A percentile compares a stretch with the other conserved stretches of the same genome.
These are phyloP conservation scores for Microtus oregoni DNA, from an alignment of 2,113 vertebrate genomes.

Conservation along the genomic window DNA sequence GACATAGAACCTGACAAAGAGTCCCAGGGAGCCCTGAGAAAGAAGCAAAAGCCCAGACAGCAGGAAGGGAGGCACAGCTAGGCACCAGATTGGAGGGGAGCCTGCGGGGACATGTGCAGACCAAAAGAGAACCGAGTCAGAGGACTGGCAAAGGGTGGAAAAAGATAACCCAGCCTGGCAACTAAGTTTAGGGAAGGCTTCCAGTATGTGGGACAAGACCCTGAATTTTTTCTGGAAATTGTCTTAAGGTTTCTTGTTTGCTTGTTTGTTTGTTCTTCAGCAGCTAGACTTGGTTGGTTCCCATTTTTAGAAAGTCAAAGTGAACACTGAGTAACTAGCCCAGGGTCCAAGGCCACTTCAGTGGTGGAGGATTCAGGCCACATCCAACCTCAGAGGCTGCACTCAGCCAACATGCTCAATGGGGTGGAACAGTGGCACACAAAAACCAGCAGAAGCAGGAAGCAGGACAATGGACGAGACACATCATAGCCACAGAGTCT, in stretches of 20 bases:
- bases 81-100: neutral
- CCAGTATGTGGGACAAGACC: fast-evolving
- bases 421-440: fast-evolving
- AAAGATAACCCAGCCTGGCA: fast-evolving
- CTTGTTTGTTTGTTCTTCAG: too few species aligned
- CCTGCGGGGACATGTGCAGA: neutral
- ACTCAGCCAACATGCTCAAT: fast-evolving
- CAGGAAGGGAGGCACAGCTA: neutral
- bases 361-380: neutral
- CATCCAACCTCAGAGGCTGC: neutral
- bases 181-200: neutral
- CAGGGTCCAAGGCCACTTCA: fast-evolving
- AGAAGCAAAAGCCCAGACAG: neutral
- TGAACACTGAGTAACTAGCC: neutral
- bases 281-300: too few species aligned
- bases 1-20: neutral
- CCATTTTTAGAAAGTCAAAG: neutral
- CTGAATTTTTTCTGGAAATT: neutral
- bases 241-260: neutral
- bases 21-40: neutral
- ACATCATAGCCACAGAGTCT: fast-evolving
- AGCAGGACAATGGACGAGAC: neutral
- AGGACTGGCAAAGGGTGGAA: neutral
- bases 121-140: neutral
- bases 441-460: neutral